phyloP scores from a whole-genome alignment of 64 coral and sea anemone genomes.

The Cladopsammia gracilis region DNA sequence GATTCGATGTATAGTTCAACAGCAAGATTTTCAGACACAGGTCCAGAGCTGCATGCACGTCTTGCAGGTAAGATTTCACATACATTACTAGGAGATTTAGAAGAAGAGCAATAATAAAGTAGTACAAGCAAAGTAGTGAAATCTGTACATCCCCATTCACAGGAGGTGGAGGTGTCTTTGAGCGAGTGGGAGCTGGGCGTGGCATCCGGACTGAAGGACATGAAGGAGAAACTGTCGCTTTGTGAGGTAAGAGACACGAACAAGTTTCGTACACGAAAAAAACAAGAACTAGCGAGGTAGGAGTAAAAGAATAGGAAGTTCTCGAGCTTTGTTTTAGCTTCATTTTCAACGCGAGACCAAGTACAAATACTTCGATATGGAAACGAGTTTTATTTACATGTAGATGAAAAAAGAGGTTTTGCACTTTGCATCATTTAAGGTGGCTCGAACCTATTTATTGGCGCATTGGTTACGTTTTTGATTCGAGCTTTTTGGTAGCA shows the following conservation, averaged over 20 bases:
- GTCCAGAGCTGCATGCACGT: slow-evolving; percentile 87
- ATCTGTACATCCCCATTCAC: not conserved
- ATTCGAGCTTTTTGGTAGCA: too few relatives aligned
- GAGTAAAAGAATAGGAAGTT: not conserved
- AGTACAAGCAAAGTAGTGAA: not conserved
- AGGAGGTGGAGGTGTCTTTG: slow-evolving; percentile 62
- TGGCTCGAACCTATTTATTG: too few relatives aligned
- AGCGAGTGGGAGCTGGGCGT: slow-evolving; percentile 44
- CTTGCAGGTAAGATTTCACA: slow-evolving; percentile 5
- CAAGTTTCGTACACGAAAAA: not conserved
- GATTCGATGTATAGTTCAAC: slow-evolving; percentile 78
- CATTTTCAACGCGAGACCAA: too few relatives aligned
- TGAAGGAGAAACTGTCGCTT: slow-evolving; percentile 72
- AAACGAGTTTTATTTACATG: too few relatives aligned
- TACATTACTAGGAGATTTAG: too few relatives aligned
- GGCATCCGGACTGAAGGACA: slow-evolving; percentile 31
- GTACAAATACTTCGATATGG: too few relatives aligned
- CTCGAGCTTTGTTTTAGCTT: too few relatives aligned
- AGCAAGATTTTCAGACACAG: slow-evolving; percentile 92
- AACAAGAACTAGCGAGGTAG: too few relatives aligned
- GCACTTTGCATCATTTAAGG: too few relatives aligned
- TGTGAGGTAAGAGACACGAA: slow-evolving; percentile 38
- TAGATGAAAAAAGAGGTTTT: too few relatives aligned
- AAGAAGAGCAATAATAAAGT: too few relatives aligned
- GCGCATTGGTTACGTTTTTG: too few relatives aligned